Percentiles rank a stretch among this genome's conserved stretches.
These are phyloP conservation scores for Drosophila pachea DNA, from an alignment of 1,140 invertebrate species.

Conservation along the genomic window DNA sequence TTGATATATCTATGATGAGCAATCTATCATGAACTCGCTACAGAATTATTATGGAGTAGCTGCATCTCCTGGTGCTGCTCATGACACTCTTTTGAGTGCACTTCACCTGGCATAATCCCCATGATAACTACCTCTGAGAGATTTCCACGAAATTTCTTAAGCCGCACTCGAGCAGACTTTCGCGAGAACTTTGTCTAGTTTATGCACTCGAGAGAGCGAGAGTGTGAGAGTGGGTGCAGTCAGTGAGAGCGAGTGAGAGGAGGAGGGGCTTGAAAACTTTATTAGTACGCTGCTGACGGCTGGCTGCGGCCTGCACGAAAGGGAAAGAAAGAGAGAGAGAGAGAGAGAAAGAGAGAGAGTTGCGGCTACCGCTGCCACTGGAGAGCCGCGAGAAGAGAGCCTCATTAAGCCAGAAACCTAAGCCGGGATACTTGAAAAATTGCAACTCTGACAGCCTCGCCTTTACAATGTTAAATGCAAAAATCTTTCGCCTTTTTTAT, in stretches of 20 bases:
- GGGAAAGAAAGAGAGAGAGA: no score
- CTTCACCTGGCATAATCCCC: slow-evolving; percentile 7
- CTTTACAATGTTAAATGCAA: slow-evolving; percentile 67
- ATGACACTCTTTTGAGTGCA: neutral
- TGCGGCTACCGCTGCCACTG: neutral
- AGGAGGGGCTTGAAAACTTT: slow-evolving; percentile 40
- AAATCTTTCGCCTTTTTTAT: slow-evolving; percentile 29
- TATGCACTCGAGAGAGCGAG: neutral
- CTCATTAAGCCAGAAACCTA: slow-evolving; percentile 3
- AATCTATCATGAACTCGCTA: no score
- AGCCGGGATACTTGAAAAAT: slow-evolving; percentile 41
- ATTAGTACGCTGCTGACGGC: slow-evolving; percentile 37
- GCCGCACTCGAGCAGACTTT: slow-evolving; percentile 24
- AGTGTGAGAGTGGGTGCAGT: neutral
- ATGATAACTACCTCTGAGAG: slow-evolving; percentile 25
- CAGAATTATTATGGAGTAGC: no score
- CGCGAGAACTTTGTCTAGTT: slow-evolving; percentile 43
- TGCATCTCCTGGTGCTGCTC: neutral
- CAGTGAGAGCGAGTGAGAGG: no score
- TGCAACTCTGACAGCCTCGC: slow-evolving; percentile 50
- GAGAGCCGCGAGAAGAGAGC: neutral
- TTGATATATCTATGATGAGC: no score
- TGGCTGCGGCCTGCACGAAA: no score
- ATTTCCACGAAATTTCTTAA: slow-evolving; percentile 29
- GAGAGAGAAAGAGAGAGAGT: no score